phyloP scores from a whole-genome alignment of 2,113 vertebrate genomes.

The Chaenogobius annularis region DNA sequence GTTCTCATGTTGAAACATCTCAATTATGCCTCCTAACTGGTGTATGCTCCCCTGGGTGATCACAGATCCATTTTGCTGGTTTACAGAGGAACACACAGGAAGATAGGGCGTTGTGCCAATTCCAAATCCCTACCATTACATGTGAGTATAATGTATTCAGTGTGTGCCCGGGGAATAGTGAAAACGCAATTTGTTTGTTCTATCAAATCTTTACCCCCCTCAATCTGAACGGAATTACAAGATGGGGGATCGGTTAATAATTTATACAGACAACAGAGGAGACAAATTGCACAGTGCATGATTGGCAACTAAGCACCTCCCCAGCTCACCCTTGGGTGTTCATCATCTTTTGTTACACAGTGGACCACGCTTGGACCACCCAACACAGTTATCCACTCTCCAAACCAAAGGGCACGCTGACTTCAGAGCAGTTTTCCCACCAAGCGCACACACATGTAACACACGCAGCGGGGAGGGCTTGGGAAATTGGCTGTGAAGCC shows the following conservation, averaged over 20 bases:
- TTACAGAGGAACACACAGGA: slow-evolving; percentile 44
- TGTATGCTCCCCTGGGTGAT: slow-evolving; percentile 19
- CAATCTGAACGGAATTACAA: slow-evolving; percentile 42
- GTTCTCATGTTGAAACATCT: slow-evolving; percentile 36
- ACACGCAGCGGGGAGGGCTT: slow-evolving; percentile 36
- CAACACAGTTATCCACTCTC: no score
- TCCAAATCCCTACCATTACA: slow-evolving; percentile 34
- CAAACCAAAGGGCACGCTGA: slow-evolving; percentile 38
- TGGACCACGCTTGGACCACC: background rate
- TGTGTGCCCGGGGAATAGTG: slow-evolving; percentile 15
- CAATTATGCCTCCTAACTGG: slow-evolving; percentile 33
- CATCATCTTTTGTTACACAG: no score
- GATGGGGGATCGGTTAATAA: slow-evolving; percentile 11
- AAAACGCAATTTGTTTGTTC: slow-evolving; percentile 31
- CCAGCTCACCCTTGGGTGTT: slow-evolving; percentile 4
- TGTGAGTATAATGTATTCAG: slow-evolving; percentile 40
- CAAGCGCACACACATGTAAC: slow-evolving; percentile 30
- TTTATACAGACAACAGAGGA: slow-evolving; percentile 21
- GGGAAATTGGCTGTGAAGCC: slow-evolving; percentile 52
- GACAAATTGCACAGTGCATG: slow-evolving; percentile 8
- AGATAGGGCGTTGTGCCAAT: slow-evolving; percentile 44
- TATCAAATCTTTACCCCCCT: slow-evolving; percentile 22
- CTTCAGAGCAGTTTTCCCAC: slow-evolving; percentile 45
- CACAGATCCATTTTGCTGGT: slow-evolving; percentile 44
- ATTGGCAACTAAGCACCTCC: slow-evolving; percentile 12